Evolutionary conservation across 2,888 invertebrate species (phyloP).

Genomic region (Calliopum simillimum): DNA sequence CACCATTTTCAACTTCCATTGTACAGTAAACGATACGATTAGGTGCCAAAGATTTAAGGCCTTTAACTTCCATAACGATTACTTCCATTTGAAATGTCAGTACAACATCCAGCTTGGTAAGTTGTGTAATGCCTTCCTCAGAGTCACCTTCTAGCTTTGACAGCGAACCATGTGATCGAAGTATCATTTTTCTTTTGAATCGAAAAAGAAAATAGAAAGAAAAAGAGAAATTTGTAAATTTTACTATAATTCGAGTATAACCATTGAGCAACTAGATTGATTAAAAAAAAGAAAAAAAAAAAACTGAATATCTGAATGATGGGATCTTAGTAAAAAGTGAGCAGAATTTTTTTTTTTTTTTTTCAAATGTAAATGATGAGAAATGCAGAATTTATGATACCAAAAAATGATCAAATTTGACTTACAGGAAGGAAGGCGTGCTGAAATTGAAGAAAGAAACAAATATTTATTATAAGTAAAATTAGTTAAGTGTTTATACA

Average conservation of each 20-base stretch:
- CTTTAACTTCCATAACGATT: slow-evolving; percentile 99
- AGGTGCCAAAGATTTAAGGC: slow-evolving; percentile 94
- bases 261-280: no score
- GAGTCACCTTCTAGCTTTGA: slow-evolving; percentile 94
- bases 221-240: slow-evolving; percentile 36
- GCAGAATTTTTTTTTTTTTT: no score
- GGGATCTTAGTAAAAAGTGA: no score
- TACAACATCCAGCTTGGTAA: slow-evolving; percentile 98
- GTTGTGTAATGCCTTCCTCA: slow-evolving; percentile 93
- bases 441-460: slow-evolving; percentile 51
- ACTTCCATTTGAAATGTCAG: slow-evolving; percentile 97
- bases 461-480: slow-evolving; percentile 20
- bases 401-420: slow-evolving; percentile 42
- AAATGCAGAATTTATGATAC: no score
- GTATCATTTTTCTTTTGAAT: slow-evolving; percentile 63
- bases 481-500: slow-evolving; percentile 9
- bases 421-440: slow-evolving; percentile 66
- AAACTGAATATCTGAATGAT: no score
- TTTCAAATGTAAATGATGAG: no score
- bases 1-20: slow-evolving; percentile 99
- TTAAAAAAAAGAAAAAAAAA: no score
- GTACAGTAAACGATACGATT: slow-evolving; percentile 99
- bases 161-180: slow-evolving; percentile 91
- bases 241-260: no score
- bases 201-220: no score